phyloP scores from a whole-genome alignment of 2,888 invertebrate species.

The Lochmaea capreae region DNA sequence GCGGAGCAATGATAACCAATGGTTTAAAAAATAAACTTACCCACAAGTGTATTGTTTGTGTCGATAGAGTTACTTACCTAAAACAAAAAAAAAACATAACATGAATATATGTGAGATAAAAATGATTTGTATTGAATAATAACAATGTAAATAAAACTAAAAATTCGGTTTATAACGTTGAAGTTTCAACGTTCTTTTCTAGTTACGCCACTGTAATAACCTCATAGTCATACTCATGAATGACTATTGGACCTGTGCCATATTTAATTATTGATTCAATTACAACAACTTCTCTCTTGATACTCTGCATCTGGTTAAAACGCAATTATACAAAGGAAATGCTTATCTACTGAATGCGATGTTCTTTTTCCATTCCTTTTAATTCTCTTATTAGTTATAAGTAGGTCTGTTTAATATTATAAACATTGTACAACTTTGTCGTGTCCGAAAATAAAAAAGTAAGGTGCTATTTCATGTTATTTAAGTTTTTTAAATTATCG shows the following conservation, averaged over 20 bases:
- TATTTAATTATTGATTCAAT: conserved; percentile 46
- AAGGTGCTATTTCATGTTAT: not conserved
- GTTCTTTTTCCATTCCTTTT: conserved; percentile 17
- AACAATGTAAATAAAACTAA: too few species aligned
- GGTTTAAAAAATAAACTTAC: not conserved
- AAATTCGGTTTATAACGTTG: too few species aligned
- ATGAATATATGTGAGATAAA: too few species aligned
- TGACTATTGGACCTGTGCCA: conserved; percentile 43
- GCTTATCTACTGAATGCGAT: conserved; percentile 28
- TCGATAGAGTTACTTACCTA: not conserved
- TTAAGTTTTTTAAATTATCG: not conserved
- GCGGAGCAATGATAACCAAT: not conserved
- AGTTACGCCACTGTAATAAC: conserved; percentile 16
- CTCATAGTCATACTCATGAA: conserved; percentile 22
- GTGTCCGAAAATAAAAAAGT: not conserved
- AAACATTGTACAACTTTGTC: not conserved
- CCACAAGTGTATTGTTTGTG: not conserved
- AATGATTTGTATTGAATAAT: too few species aligned
- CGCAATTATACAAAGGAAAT: conserved; percentile 43
- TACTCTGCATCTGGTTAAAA: conserved; percentile 44
- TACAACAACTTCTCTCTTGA: conserved; percentile 38
- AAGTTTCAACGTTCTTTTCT: too few species aligned
- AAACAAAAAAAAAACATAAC: not conserved
- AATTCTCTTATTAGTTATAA: conserved; percentile 12
- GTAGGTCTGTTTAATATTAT: conserved; percentile 19